These are phyloP conservation scores for Trematocara nigrifrons DNA, from an alignment of 2,113 vertebrate species.

Conservation along the genomic window DNA sequence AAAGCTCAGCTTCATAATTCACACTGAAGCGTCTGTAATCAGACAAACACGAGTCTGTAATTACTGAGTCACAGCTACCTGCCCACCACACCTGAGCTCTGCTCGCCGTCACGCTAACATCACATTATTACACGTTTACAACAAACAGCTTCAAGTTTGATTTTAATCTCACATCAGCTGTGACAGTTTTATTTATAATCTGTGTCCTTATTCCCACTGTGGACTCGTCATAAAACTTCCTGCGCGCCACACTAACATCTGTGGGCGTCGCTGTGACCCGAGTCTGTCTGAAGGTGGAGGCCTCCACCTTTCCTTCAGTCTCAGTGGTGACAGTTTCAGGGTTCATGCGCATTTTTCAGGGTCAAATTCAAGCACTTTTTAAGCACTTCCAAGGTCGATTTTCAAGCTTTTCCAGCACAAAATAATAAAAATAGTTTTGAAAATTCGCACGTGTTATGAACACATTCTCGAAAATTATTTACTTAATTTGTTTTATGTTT, in stretches of 20 bases:
- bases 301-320: fast-evolving
- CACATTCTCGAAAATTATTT: no score
- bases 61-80: background rate
- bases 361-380: no score
- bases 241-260: background rate
- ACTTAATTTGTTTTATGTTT: no score
- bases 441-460: no score
- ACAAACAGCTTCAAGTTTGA: fast-evolving
- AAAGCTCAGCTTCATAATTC: background rate
- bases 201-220: background rate
- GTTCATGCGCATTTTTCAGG: no score
- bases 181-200: background rate
- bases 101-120: background rate
- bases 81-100: background rate
- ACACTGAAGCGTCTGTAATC: background rate
- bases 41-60: background rate
- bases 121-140: background rate
- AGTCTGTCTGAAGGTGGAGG: background rate
- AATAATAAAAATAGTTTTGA: no score
- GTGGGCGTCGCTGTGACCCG: background rate
- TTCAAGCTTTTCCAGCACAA: no score
- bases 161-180: background rate
- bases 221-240: background rate
- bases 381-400: no score
- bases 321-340: background rate